These are phyloP conservation scores for Drosophila kambysellisi DNA, from an alignment of 2,888 invertebrate species.

Conservation along the genomic window DNA sequence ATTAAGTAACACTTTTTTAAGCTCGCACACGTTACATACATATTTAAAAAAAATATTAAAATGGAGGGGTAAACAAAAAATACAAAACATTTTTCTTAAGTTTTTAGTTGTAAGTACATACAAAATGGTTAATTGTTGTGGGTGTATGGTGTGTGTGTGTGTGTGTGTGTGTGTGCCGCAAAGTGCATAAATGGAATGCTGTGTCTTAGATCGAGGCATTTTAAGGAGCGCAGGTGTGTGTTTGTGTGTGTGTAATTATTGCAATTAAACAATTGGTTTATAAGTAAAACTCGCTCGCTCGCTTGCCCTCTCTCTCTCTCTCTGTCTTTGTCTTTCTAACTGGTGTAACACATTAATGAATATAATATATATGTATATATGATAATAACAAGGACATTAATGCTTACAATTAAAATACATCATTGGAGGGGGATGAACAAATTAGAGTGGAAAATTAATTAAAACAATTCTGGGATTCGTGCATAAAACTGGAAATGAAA, in stretches of 20 bases:
- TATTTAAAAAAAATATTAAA: conserved; percentile 25
- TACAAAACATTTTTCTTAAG: conserved; percentile 48
- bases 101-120: conserved; percentile 52
- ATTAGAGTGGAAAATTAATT: conserved; percentile 15
- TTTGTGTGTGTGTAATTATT: conserved; percentile 13
- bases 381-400: conserved; percentile 52
- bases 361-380: conserved; percentile 38
- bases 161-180: conserved; percentile 44
- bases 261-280: conserved; percentile 24
- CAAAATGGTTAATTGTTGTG: conserved; percentile 25
- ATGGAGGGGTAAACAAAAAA: conserved; percentile 19
- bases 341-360: conserved; percentile 56
- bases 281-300: conserved; percentile 12
- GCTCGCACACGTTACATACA: conserved; percentile 51
- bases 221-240: conserved; percentile 6
- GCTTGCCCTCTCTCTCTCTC: conserved; percentile 11
- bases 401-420: conserved; percentile 52
- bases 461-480: conserved; percentile 39
- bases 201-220: conserved; percentile 31
- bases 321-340: conserved; percentile 36
- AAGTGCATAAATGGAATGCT: conserved; percentile 55
- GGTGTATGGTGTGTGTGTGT: conserved; percentile 16
- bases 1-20: conserved; percentile 55
- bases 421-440: conserved; percentile 6
- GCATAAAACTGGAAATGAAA: conserved; percentile 48